Percentiles rank a stretch among this genome's conserved stretches.
Evolutionary conservation across 2,888 invertebrate species (phyloP).

Genomic region (Lepidocyrtoides sp.): DNA sequence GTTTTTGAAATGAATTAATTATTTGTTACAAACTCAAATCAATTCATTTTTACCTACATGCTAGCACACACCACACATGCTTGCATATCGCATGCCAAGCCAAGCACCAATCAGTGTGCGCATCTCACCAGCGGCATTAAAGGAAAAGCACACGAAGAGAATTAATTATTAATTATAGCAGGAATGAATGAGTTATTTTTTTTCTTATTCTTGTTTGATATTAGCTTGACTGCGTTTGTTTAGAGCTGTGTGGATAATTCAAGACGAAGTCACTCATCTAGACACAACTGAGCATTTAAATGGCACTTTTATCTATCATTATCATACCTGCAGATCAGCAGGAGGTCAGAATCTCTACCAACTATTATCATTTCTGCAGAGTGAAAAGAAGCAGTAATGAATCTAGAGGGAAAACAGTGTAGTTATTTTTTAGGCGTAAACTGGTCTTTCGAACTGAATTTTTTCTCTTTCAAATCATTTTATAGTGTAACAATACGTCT

Average conservation of each 20-base stretch:
- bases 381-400: slow-evolving; percentile 45
- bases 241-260: background rate
- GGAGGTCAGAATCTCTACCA: slow-evolving; percentile 59
- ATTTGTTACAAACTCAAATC: slow-evolving; percentile 34
- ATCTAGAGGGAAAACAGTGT: slow-evolving; percentile 8
- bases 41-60: slow-evolving; percentile 63
- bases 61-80: background rate
- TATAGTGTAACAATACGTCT: no score
- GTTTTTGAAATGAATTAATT: slow-evolving; percentile 59
- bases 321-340: slow-evolving; percentile 61
- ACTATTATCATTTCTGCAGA: slow-evolving; percentile 31
- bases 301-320: slow-evolving; percentile 59
- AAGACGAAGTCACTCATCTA: background rate
- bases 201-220: slow-evolving; percentile 46
- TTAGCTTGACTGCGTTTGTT: background rate
- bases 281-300: slow-evolving; percentile 5
- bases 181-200: slow-evolving; percentile 50
- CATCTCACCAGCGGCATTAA: slow-evolving; percentile 6
- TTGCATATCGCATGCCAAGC: background rate
- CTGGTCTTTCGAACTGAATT: no score
- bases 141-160: slow-evolving; percentile 57
- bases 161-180: slow-evolving; percentile 67
- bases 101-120: background rate
- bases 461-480: background rate
- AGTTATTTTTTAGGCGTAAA: no score